Conservation (phyloP, 1,140 invertebrate species). For the Dryas iulia region DNA sequence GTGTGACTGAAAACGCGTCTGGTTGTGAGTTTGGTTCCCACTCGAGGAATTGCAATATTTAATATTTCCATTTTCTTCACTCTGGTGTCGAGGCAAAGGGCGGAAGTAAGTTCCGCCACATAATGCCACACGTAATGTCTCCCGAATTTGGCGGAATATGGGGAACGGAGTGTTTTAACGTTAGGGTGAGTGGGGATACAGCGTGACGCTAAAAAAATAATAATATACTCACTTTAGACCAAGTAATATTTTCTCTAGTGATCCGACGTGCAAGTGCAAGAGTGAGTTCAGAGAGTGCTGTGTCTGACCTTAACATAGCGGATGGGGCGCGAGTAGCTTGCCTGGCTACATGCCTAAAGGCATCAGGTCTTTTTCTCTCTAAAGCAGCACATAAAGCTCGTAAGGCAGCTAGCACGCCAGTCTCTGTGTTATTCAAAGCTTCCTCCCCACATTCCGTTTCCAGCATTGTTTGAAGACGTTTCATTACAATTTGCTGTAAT, state of each 20-base stretch:
- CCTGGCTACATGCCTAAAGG: slow-evolving; percentile 68
- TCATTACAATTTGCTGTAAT: slow-evolving; percentile 69
- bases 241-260: slow-evolving; percentile 76
- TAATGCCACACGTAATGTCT: too few relatives aligned
- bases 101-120: too few relatives aligned
- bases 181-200: too few relatives aligned
- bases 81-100: too few relatives aligned
- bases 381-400: slow-evolving; percentile 67
- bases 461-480: slow-evolving; percentile 67
- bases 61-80: too few relatives aligned
- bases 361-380: slow-evolving; percentile 69
- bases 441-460: slow-evolving; percentile 74
- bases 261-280: slow-evolving; percentile 71
- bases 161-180: too few relatives aligned
- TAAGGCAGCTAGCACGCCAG: slow-evolving; percentile 54
- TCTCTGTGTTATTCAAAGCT: slow-evolving; percentile 56
- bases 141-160: too few relatives aligned
- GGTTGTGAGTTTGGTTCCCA: too few relatives aligned
- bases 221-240: slow-evolving; percentile 66
- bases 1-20: too few relatives aligned
- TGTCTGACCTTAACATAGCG: slow-evolving; percentile 63
- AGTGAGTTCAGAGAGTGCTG: slow-evolving; percentile 67
- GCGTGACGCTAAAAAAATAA: background rate
- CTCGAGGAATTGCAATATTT: too few relatives aligned
- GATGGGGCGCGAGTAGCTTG: slow-evolving; percentile 68